A percentile compares a stretch with the other conserved stretches of the same genome.
Evolutionary conservation across 2,888 invertebrate genomes (phyloP).

Genomic region (Brachynemurus nebulosus): DNA sequence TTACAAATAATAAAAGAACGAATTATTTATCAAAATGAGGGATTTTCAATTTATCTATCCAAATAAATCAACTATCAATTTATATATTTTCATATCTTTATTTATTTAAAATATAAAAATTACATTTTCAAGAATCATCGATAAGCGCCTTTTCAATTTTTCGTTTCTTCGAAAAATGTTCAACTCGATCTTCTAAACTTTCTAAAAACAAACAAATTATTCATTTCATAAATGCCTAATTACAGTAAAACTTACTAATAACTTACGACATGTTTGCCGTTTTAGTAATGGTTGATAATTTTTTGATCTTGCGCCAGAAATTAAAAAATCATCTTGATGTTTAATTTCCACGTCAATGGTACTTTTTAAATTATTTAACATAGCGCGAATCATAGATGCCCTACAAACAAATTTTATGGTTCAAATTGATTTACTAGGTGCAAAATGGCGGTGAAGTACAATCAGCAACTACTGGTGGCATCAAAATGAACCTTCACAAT

Average conservation of each 20-base stretch:
- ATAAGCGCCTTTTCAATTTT: neutral
- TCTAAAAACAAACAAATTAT: slow-evolving; percentile 1
- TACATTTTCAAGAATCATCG: too few relatives aligned
- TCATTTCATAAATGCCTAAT: neutral
- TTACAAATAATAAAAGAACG: too few relatives aligned
- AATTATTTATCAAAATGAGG: too few relatives aligned
- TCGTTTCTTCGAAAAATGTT: slow-evolving; percentile 3
- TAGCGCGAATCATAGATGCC: slow-evolving; percentile 41
- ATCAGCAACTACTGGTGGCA: neutral
- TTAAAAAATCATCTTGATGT: slow-evolving; percentile 36
- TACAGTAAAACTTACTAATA: neutral
- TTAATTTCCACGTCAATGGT: slow-evolving; percentile 22
- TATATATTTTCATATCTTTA: too few relatives aligned
- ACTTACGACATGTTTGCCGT: slow-evolving; percentile 66
- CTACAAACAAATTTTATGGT: slow-evolving; percentile 28
- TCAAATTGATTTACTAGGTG: slow-evolving; percentile 6
- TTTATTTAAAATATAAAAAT: too few relatives aligned
- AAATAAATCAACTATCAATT: too few relatives aligned
- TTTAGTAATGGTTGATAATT: slow-evolving; percentile 59
- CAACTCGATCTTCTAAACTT: slow-evolving; percentile 3
- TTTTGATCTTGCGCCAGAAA: slow-evolving; percentile 52
- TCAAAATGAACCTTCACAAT: neutral
- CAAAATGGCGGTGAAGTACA: slow-evolving; percentile 6
- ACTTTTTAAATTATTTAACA: slow-evolving; percentile 36
- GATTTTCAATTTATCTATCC: too few relatives aligned